Base-by-base conservation (phyloP, 1,140 invertebrate genomes). In the Solen grandis region DNA sequence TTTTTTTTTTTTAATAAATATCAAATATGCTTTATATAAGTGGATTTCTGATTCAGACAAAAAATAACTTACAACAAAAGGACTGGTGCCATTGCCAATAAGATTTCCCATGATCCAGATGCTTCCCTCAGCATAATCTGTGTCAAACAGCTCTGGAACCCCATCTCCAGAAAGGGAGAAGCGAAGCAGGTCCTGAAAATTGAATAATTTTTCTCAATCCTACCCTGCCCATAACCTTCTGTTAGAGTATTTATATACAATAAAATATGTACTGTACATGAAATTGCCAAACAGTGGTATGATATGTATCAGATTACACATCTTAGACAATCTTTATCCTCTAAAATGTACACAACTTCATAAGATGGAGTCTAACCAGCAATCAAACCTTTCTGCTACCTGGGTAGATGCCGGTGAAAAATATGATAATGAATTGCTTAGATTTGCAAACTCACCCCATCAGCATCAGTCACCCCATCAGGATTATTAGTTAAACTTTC, bases 371-470 rank as follows among this genome's bases (percentile, higher is more conserved):
- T 60, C 25, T 60, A 19, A 19, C 19, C 27, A n/a, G n/a, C n/a
- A n/a, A n/a, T n/a, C n/a, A n/a, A n/a, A n/a, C n/a, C n/a, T n/a
- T n/a, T n/a, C n/a, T n/a, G n/a, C n/a, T n/a, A n/a, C n/a, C n/a
- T n/a, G n/a, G n/a, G n/a, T n/a, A n/a, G n/a, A n/a, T n/a, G n/a
- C n/a, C n/a, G n/a, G n/a, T n/a, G n/a, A n/a, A n/a, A n/a, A n/a
- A n/a, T n/a, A n/a, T n/a, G n/a, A n/a, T n/a, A n/a, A n/a, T n/a
- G n/a, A n/a, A n/a, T n/a, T n/a, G n/a, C n/a, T n/a, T n/a, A n/a
- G n/a, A n/a, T n/a, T n/a, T n/a, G n/a, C n/a, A n/a, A n/a, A 59
- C 75, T 60, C 46, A 78, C 75, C 50, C 52, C 52, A 78, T 78
- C 75, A 38, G 27, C 52, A 60, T 78, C 75, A 33, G 29, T 22